These are phyloP conservation scores for Ascaphus truei DNA, from an alignment of 2,113 vertebrate species.

Conservation along the genomic window DNA sequence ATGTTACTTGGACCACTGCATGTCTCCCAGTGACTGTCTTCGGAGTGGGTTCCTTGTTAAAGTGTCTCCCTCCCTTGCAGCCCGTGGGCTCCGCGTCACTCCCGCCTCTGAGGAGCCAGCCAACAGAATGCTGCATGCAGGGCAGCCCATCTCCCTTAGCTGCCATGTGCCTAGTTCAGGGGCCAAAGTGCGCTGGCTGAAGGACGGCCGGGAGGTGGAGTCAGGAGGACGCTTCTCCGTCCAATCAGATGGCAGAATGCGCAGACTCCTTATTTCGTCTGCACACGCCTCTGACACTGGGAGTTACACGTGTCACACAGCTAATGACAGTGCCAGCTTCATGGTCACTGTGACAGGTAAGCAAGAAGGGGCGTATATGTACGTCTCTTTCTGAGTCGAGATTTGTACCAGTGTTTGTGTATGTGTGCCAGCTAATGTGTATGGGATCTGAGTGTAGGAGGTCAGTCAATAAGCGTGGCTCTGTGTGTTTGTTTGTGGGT, in stretches of 20 bases:
- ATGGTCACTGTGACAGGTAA: conserved; percentile 70
- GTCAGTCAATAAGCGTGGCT: no score
- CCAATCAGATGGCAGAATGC: conserved; percentile 65
- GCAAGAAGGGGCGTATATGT: background rate
- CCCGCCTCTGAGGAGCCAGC: background rate
- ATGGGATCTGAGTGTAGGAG: no score
- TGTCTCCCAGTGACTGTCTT: no score
- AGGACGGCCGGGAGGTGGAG: conserved; percentile 61
- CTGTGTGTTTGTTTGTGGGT: no score
- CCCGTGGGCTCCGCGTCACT: background rate
- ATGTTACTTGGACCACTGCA: no score
- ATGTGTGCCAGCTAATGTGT: no score
- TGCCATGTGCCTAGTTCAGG: conserved; percentile 68
- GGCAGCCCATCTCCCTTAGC: conserved; percentile 50
- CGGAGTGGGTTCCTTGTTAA: no score
- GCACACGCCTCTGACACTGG: conserved; percentile 62
- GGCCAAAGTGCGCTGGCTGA: conserved; percentile 55
- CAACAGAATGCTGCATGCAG: conserved; percentile 31
- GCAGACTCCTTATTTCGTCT: conserved; percentile 62
- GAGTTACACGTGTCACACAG: conserved; percentile 64
- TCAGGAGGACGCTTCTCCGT: conserved; percentile 62
- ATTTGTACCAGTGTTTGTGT: background rate
- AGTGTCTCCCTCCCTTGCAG: conserved; percentile 31
- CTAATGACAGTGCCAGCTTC: conserved; percentile 62
- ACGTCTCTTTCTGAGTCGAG: background rate